A percentile compares a stretch with the other conserved stretches of the same genome.
phyloP scores from a whole-genome alignment of 2,797 vertebrate species.

The Squalus acanthias region DNA sequence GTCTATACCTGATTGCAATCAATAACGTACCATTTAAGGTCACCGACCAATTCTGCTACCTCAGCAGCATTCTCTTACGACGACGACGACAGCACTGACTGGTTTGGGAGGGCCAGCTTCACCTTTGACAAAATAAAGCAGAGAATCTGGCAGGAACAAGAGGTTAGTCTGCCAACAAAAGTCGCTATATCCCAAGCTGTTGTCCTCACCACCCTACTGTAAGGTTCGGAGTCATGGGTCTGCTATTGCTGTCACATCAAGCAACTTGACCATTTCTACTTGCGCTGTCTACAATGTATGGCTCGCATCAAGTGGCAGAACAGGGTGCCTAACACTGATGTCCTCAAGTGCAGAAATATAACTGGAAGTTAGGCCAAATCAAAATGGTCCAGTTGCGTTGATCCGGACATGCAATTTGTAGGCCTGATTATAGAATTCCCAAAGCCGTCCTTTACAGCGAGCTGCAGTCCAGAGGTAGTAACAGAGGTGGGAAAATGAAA shows the following conservation, averaged over 20 bases:
- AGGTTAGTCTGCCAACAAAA: background rate
- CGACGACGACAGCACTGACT: background rate
- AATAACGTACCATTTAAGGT: background rate
- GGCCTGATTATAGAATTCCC: background rate
- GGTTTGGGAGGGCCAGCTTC: background rate
- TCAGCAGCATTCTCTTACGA: too few species aligned
- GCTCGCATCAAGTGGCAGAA: background rate
- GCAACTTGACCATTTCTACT: background rate
- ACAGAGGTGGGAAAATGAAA: background rate
- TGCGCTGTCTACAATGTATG: background rate
- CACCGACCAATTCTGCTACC: background rate
- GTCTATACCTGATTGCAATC: background rate
- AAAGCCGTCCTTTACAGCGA: background rate
- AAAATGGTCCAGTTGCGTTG: background rate
- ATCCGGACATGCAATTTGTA: background rate
- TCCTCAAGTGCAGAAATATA: background rate
- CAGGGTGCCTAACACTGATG: too few species aligned
- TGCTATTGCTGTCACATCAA: background rate
- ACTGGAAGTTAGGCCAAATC: background rate
- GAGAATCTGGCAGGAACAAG: background rate
- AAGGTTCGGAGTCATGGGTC: background rate
- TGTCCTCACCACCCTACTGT: background rate
- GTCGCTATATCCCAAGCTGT: background rate
- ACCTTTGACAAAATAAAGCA: too few species aligned
- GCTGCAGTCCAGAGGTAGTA: too few species aligned